These are phyloP conservation scores for Allobates femoralis DNA, from an alignment of 2,797 vertebrate genomes.

Conservation along the genomic window DNA sequence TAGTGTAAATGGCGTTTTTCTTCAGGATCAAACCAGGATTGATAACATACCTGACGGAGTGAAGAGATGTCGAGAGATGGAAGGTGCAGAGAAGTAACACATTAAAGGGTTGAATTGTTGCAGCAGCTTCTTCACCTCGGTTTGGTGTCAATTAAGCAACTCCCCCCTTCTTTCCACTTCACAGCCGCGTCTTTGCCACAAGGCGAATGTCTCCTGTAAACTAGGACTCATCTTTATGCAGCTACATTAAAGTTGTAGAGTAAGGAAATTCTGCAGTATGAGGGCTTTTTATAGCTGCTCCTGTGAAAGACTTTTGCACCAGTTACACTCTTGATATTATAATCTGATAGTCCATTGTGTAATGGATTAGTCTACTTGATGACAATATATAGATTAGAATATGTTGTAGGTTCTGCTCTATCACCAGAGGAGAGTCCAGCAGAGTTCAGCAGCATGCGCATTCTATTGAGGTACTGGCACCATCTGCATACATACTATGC, in stretches of 20 bases:
- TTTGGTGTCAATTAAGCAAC: slow-evolving; percentile 29
- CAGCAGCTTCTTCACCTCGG: slow-evolving; percentile 13
- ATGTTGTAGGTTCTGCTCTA: no score
- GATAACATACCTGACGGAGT: neutral
- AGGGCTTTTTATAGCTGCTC: neutral
- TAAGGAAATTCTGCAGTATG: neutral
- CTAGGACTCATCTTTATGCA: neutral
- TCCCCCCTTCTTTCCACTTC: slow-evolving; percentile 35
- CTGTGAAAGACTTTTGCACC: neutral
- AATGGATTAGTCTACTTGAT: neutral
- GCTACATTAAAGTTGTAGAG: neutral
- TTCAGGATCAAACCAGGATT: neutral
- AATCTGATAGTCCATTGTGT: neutral
- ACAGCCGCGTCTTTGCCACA: slow-evolving; percentile 42
- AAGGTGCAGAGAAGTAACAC: slow-evolving; percentile 27
- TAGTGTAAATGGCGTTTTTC: neutral
- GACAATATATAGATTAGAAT: no score
- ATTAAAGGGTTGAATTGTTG: slow-evolving; percentile 29
- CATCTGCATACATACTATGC: no score
- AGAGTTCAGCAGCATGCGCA: no score
- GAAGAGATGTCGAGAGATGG: slow-evolving; percentile 26
- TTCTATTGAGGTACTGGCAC: no score
- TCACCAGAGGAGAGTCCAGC: no score
- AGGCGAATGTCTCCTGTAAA: slow-evolving; percentile 43
- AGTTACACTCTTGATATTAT: neutral